Conservation (phyloP, 2,888 invertebrate species). For the Chrysolina oricalcia region DNA sequence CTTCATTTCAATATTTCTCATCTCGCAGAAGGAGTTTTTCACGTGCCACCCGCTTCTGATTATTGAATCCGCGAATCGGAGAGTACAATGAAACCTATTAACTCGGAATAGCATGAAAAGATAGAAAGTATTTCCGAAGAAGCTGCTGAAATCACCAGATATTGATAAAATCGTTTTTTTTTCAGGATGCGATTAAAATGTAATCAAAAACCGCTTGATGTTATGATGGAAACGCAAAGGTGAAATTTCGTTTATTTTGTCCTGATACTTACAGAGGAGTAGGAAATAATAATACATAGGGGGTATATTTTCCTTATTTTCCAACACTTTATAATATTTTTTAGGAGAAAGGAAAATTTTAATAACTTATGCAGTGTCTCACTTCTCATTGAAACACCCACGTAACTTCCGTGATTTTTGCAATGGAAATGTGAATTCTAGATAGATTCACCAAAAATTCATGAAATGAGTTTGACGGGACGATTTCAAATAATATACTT, state of each 20-base stretch:
- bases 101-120: background rate
- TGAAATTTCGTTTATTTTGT: background rate
- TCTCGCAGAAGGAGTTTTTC: background rate
- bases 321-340: no score
- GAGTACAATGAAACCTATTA: slow-evolving; percentile 14
- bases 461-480: no score
- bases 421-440: no score
- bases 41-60: background rate
- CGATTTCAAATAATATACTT: no score
- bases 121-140: slow-evolving; percentile 7
- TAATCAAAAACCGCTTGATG: slow-evolving; percentile 7
- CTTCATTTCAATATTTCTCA: slow-evolving; percentile 7
- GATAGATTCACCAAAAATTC: no score
- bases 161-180: background rate
- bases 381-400: no score
- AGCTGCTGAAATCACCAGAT: background rate
- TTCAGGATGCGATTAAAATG: background rate
- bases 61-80: background rate
- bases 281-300: no score
- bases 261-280: no score
- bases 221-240: background rate
- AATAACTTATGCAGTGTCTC: no score
- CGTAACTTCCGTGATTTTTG: no score
- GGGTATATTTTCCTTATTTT: no score
- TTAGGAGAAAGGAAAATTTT: no score